phyloP scores from a whole-genome alignment of 2,888 invertebrate genomes.

The Mimumesa dahlbomi region DNA sequence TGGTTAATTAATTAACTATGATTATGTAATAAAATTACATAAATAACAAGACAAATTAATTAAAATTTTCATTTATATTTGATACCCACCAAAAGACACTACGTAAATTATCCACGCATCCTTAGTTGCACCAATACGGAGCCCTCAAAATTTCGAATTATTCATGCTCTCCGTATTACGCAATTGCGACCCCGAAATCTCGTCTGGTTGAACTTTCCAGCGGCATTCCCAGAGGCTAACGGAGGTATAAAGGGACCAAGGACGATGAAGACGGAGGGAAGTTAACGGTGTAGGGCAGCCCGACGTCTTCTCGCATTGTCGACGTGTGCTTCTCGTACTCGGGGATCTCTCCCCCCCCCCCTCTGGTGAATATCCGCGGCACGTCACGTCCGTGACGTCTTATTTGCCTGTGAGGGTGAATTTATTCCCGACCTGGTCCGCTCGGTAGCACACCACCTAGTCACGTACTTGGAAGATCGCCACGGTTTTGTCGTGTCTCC shows the following conservation, averaged over 20 bases:
- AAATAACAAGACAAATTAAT: no score
- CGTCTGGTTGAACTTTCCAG: not conserved
- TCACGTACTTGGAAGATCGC: conserved; percentile 54
- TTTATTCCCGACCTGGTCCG: conserved; percentile 57
- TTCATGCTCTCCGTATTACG: not conserved
- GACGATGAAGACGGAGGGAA: conserved; percentile 13
- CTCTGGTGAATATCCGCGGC: conserved; percentile 52
- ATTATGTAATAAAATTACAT: no score
- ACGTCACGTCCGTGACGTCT: conserved; percentile 62
- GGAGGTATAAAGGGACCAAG: not conserved
- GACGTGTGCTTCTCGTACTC: conserved; percentile 20
- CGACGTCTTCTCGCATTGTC: conserved; percentile 45
- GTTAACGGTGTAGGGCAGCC: conserved; percentile 15
- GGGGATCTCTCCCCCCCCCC: conserved; percentile 15
- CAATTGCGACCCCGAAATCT: not conserved
- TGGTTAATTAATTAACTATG: no score
- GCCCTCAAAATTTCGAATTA: no score
- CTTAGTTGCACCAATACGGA: no score
- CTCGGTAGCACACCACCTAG: not conserved
- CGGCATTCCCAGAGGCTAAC: conserved; percentile 9
- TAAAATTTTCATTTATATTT: no score
- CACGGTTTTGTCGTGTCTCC: conserved; percentile 41
- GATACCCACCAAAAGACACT: no score
- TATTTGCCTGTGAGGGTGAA: conserved; percentile 63
- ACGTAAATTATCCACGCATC: no score